Conservation (phyloP, 2,888 invertebrate genomes). For the Cephonodes hylas region DNA sequence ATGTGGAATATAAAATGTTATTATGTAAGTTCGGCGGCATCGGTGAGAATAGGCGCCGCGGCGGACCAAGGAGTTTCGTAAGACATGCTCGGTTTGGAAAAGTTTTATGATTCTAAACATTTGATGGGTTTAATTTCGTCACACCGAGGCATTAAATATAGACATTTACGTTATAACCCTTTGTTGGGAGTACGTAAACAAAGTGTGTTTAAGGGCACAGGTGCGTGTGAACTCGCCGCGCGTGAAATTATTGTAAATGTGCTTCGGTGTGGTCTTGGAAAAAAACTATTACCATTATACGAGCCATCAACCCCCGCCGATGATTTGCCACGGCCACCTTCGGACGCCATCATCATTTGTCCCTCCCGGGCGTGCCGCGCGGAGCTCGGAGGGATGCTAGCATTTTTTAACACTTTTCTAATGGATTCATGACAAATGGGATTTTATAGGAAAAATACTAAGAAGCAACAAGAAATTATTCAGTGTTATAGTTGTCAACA, state of each 20-base stretch:
- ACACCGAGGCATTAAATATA: conserved; percentile 25
- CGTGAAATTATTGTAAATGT: conserved; percentile 78
- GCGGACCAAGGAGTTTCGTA: conserved; percentile 16
- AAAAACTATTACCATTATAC: conserved; percentile 71
- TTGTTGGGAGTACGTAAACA: conserved; percentile 52
- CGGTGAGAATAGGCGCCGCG: conserved; percentile 8
- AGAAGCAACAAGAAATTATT: too few relatives aligned
- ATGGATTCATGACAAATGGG: too few relatives aligned
- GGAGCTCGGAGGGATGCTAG: conserved; percentile 41
- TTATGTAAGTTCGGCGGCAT: conserved; percentile 14
- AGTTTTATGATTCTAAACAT: conserved; percentile 18
- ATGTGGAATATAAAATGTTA: conserved; percentile 8
- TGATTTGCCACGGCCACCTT: conserved; percentile 70
- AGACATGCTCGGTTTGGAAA: conserved; percentile 14
- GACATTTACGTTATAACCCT: conserved; percentile 42
- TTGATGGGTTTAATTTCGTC: conserved; percentile 17
- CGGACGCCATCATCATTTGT: conserved; percentile 62
- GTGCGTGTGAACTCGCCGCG: conserved; percentile 72
- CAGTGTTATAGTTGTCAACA: too few relatives aligned
- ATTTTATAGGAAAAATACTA: too few relatives aligned
- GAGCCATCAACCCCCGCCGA: conserved; percentile 69
- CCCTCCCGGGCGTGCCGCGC: conserved; percentile 39
- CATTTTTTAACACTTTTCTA: conserved; percentile 29
- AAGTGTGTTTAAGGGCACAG: conserved; percentile 43
- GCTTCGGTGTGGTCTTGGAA: conserved; percentile 76